Percentiles rank a stretch among this genome's conserved stretches.
These are phyloP conservation scores for Pristionchus fissidentatus DNA, from an alignment of 2,888 invertebrate species.

Conservation along the genomic window DNA sequence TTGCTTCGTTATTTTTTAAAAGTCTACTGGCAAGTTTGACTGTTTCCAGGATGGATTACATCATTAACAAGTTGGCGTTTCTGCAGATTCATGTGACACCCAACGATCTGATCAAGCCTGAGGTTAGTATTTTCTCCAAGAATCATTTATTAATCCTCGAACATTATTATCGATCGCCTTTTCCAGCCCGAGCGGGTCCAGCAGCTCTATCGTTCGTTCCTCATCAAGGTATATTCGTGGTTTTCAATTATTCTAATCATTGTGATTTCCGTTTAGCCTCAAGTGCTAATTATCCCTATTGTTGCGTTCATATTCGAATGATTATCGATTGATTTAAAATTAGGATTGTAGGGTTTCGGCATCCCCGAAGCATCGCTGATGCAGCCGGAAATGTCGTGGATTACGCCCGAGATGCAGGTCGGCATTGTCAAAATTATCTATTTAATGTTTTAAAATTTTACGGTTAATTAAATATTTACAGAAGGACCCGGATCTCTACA, in stretches of 20 bases:
- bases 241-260: background rate
- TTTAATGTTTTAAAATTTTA: background rate
- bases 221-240: background rate
- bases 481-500: background rate
- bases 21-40: no score
- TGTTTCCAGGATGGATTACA: no score
- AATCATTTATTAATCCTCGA: background rate
- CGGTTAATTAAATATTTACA: background rate
- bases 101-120: background rate
- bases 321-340: background rate
- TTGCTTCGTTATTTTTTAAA: no score
- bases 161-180: background rate
- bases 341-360: background rate
- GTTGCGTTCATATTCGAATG: background rate
- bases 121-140: background rate
- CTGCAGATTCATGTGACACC: background rate
- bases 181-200: background rate
- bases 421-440: background rate
- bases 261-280: background rate
- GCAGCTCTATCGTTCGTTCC: background rate
- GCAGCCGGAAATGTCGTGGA: background rate
- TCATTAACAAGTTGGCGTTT: background rate
- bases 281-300: no score
- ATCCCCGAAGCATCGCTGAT: background rate
- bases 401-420: slow-evolving; percentile 1